Conservation (phyloP, 2,888 invertebrate genomes). For the Limnephilus marmoratus region DNA sequence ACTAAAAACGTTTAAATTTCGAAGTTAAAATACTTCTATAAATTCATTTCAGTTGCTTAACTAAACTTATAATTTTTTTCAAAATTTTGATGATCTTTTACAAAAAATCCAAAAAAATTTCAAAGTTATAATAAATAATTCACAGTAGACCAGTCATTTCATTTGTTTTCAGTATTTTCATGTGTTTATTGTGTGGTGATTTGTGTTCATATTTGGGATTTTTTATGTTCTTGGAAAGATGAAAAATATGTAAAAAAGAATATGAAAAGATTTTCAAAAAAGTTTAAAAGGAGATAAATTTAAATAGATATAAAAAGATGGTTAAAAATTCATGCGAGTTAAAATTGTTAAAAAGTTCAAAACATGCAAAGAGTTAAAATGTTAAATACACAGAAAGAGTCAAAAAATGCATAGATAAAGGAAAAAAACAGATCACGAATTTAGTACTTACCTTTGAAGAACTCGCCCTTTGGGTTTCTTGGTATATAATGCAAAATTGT, state of each 20-base stretch:
- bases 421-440: not conserved
- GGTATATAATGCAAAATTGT: not conserved
- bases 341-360: conserved; percentile 66
- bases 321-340: conserved; percentile 67
- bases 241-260: conserved; percentile 21
- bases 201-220: conserved; percentile 19
- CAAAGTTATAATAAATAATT: conserved; percentile 14
- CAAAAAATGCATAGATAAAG: conserved; percentile 33
- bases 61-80: not conserved
- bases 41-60: not conserved
- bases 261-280: conserved; percentile 52
- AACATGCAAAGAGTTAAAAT: conserved; percentile 67
- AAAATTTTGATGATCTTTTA: not conserved
- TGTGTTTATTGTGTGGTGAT: conserved; percentile 58
- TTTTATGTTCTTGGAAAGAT: conserved; percentile 61
- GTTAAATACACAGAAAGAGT: conserved; percentile 61
- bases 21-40: not conserved
- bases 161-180: conserved; percentile 43
- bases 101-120: not conserved
- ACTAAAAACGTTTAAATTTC: not conserved
- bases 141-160: conserved; percentile 29
- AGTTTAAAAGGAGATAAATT: conserved; percentile 54
- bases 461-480: not conserved
- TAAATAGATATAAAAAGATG: conserved; percentile 67
- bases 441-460: conserved; percentile 22